These are phyloP conservation scores for Carterocephalus palaemon DNA, from an alignment of 2,888 invertebrate genomes.

Conservation along the genomic window DNA sequence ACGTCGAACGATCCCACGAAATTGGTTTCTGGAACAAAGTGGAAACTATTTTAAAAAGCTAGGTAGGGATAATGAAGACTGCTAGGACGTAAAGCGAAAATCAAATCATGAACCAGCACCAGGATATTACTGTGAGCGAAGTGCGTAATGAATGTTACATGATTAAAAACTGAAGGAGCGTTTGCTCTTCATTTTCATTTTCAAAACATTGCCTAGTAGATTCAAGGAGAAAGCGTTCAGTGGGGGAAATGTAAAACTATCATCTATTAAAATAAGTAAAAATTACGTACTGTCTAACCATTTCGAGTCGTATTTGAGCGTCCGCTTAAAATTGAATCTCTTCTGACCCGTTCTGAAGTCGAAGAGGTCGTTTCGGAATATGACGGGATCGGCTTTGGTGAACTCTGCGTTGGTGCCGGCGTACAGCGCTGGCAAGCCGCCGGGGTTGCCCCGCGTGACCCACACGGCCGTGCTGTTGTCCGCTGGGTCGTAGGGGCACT, in stretches of 20 bases:
- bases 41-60: conserved; percentile 24
- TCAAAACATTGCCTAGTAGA: no score
- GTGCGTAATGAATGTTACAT: conserved; percentile 11
- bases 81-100: conserved; percentile 16
- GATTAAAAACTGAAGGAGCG: conserved; percentile 21
- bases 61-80: conserved; percentile 22
- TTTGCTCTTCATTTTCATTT: no score
- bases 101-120: conserved; percentile 18
- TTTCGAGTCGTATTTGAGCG: conserved; percentile 84
- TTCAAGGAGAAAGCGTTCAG: no score
- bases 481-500: conserved; percentile 85
- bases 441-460: conserved; percentile 84
- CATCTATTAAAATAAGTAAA: conserved; percentile 20
- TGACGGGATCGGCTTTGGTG: conserved; percentile 85
- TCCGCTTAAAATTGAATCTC: conserved; percentile 81
- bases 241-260: background rate
- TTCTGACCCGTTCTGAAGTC: conserved; percentile 80
- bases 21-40: conserved; percentile 81
- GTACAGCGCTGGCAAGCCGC: conserved; percentile 81
- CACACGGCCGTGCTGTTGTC: conserved; percentile 87
- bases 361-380: conserved; percentile 83
- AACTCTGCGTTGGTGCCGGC: conserved; percentile 86
- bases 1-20: conserved; percentile 85
- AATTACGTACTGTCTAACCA: conserved; percentile 84
- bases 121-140: conserved; percentile 20